A percentile compares a stretch with the other conserved stretches of the same genome.
phyloP scores from a whole-genome alignment of 1,140 invertebrate species.

The Aphelinus certus region DNA sequence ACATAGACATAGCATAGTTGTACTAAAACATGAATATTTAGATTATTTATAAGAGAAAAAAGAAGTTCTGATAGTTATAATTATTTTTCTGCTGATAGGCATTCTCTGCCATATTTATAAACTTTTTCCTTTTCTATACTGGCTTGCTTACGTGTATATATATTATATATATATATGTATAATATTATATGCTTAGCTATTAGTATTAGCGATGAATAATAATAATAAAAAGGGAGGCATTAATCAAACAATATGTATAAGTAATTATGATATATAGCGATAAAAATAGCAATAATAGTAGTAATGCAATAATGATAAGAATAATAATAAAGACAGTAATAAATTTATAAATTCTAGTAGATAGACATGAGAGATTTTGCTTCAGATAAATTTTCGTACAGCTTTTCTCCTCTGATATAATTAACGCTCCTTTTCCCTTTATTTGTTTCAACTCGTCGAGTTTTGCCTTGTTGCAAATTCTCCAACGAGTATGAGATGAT shows the following conservation, averaged over 20 bases:
- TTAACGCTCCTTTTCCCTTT: constrained; percentile 43
- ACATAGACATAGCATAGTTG: constrained; percentile 43
- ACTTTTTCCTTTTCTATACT: constrained; percentile 43
- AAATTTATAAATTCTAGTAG: constrained; percentile 51
- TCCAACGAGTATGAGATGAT: constrained; percentile 50
- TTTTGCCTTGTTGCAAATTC: constrained; percentile 42
- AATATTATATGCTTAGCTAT: constrained; percentile 51
- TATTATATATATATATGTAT: constrained; percentile 49
- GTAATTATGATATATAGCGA: constrained; percentile 49
- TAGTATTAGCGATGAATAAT: constrained; percentile 56
- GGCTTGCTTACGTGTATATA: constrained; percentile 40
- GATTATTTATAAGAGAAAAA: constrained; percentile 45
- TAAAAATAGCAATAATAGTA: constrained; percentile 46
- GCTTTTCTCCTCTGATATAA: constrained; percentile 52
- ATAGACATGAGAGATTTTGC: constrained; percentile 60
- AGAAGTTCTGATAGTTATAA: constrained; percentile 51
- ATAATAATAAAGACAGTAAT: constrained; percentile 45
- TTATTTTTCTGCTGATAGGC: constrained; percentile 28
- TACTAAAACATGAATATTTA: constrained; percentile 36
- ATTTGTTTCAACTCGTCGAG: constrained; percentile 40
- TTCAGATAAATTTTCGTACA: constrained; percentile 48
- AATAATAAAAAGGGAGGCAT: constrained; percentile 52
- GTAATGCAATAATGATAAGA: constrained; percentile 44
- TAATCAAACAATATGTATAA: constrained; percentile 60
- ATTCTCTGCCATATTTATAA: constrained; percentile 38